These are phyloP conservation scores for Brienomyrus longianalis DNA, from an alignment of 2,113 vertebrate species.

Conservation along the genomic window DNA sequence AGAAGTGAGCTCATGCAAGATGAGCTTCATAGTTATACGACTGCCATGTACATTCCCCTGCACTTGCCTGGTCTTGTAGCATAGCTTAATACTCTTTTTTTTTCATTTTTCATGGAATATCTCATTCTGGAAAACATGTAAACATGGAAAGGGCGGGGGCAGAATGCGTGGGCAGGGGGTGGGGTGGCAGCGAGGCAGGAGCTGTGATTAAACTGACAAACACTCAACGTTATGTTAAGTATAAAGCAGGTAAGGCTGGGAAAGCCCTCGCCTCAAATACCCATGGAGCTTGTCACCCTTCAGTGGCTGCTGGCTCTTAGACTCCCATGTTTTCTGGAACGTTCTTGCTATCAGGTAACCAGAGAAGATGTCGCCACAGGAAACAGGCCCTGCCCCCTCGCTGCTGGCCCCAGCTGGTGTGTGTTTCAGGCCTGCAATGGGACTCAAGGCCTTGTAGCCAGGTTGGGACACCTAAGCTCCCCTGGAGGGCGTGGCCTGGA, in stretches of 20 bases:
- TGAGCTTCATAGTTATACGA: not conserved
- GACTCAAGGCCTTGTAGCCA: not conserved
- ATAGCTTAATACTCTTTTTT: not conserved
- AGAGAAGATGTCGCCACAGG: not conserved
- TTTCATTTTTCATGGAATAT: not conserved
- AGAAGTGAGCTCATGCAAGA: not conserved
- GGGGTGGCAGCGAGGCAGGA: not conserved
- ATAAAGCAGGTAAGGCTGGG: not conserved
- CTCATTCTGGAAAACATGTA: not conserved
- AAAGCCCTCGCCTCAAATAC: not conserved
- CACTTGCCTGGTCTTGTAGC: not conserved
- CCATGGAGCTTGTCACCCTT: not conserved
- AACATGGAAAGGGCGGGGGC: not conserved
- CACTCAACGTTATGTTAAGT: not conserved
- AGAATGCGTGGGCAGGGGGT: not conserved
- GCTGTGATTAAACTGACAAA: not conserved
- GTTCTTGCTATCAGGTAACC: not conserved
- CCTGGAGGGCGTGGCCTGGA: not conserved
- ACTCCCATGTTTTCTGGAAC: not conserved
- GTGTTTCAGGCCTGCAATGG: conserved; percentile 8
- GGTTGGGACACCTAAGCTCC: not conserved
- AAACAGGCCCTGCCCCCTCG: not conserved
- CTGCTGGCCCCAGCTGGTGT: not conserved
- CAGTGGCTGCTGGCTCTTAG: not conserved
- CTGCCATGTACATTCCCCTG: not conserved